Base-by-base conservation (phyloP, 2,888 invertebrate species). In the Carterocephalus palaemon region DNA sequence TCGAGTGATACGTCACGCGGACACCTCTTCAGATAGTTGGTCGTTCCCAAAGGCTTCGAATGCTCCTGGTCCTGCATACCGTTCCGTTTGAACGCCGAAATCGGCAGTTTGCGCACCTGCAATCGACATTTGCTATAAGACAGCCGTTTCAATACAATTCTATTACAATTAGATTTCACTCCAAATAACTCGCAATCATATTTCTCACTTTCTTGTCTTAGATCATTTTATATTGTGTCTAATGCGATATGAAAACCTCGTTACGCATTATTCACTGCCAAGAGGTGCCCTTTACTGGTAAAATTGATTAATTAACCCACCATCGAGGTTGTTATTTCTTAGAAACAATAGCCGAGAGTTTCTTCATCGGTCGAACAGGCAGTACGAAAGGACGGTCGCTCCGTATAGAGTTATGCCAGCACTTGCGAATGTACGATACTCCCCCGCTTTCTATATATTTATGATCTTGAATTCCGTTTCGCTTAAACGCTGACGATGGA, bases 1-100 rank as follows among this genome's bases (percentile, higher is more conserved):
- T 74, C 76, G 39, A 84, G 56, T 16, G 71, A 59, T 38, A 84
- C 79, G 56, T 83, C 84, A 28, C 65, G 72, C 10, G 80, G 74
- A 52, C 65, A 68, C 56, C 80, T 68, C 48, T 47, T 49, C 47
- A 85, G 74, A 59, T 75, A 85, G 68, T 81, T 84, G 34, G 80
- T 51, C 49, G 80, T 70, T 34, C 82, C 82, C 52, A 77, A 62
- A 38, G 64, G 47, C 59, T 67, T 73, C 41, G 85, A 83, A 64
- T 81, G 75, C 54, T 83, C 81, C 59, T 82, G 80, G 54, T 85
- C 85, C 58, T 85, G 85, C 72, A 84, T 79, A 51, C 85, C 85
- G 56, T 85, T 85, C 43, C 85, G 80, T 66, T 84, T 85, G 70
- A 85, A 84, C 48, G 83, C 82, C 49, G 75, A 56, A 51, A 80